Evolutionary conservation across 2,113 vertebrate species (phyloP).

Genomic region (Oryzias melastigma): DNA sequence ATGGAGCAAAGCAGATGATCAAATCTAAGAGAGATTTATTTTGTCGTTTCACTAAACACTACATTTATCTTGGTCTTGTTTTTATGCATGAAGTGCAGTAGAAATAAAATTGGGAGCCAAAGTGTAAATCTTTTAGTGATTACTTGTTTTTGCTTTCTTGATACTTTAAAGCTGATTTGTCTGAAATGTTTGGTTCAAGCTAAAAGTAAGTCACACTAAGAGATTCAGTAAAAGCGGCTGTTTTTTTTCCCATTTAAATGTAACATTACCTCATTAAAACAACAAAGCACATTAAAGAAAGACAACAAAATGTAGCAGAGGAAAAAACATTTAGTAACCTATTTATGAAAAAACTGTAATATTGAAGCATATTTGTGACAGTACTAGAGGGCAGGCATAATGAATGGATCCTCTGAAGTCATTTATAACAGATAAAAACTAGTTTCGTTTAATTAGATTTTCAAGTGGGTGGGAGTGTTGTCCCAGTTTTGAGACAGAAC

Average conservation of each 20-base stretch:
- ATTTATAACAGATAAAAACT: constrained; percentile 84
- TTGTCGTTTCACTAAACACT: constrained; percentile 61
- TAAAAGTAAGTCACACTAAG: constrained; percentile 51
- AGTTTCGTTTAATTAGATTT: constrained; percentile 85
- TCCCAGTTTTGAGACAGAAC: constrained; percentile 77
- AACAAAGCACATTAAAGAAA: constrained; percentile 34
- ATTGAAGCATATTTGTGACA: constrained; percentile 78
- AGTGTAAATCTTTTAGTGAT: constrained; percentile 63
- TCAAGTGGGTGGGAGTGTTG: constrained; percentile 75
- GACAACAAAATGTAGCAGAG: constrained; percentile 47
- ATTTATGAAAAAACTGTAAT: constrained; percentile 81
- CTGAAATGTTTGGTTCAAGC: constrained; percentile 58
- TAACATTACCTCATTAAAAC: constrained; percentile 19
- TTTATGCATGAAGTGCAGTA: constrained; percentile 56
- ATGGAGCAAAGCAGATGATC: constrained; percentile 49
- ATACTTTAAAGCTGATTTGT: constrained; percentile 44
- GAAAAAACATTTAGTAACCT: constrained; percentile 72
- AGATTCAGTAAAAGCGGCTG: constrained; percentile 38
- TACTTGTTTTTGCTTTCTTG: constrained; percentile 69
- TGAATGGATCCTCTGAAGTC: constrained; percentile 81
- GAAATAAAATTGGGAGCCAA: constrained; percentile 11
- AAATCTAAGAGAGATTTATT: constrained; percentile 55
- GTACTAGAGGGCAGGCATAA: constrained; percentile 81
- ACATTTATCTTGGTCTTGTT: constrained; percentile 62
- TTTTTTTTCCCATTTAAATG: constrained; percentile 1